Percentiles rank a stretch among this genome's conserved stretches.
phyloP scores from a whole-genome alignment of 2,888 invertebrate genomes.

The Augochlorella aurata region DNA sequence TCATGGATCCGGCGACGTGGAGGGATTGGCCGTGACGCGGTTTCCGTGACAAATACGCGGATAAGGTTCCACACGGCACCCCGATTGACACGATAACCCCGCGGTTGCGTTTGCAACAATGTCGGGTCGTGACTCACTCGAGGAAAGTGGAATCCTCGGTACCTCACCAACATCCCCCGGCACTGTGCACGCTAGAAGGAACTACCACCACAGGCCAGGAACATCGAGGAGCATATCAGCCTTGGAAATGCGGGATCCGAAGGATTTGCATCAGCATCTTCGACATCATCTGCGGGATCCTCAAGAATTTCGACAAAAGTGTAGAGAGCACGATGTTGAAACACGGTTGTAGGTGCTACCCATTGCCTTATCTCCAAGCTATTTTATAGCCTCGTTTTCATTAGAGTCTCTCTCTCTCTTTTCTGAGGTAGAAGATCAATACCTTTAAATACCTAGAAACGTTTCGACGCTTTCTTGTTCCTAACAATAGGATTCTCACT shows the following conservation, averaged over 20 bases:
- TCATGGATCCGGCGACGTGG: slow-evolving; percentile 28
- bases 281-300: background rate
- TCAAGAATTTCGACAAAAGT: background rate
- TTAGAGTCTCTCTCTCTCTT: background rate
- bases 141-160: slow-evolving; percentile 23
- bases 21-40: slow-evolving; percentile 44
- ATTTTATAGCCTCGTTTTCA: background rate
- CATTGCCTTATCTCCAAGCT: background rate
- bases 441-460: no score
- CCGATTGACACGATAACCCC: slow-evolving; percentile 52
- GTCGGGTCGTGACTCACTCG: slow-evolving; percentile 33
- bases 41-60: slow-evolving; percentile 49
- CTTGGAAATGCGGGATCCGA: background rate
- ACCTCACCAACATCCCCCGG: slow-evolving; percentile 3
- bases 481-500: no score
- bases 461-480: no score
- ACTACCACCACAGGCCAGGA: background rate
- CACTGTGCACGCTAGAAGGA: background rate
- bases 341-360: background rate
- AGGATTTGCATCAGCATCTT: slow-evolving; percentile 5
- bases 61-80: slow-evolving; percentile 27
- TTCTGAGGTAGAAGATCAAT: no score
- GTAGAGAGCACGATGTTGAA: background rate
- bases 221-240: background rate
- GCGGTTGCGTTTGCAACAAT: slow-evolving; percentile 44